Evolutionary conservation across 2,888 invertebrate species (phyloP).

Genomic region (Hyppa rectilinea): DNA sequence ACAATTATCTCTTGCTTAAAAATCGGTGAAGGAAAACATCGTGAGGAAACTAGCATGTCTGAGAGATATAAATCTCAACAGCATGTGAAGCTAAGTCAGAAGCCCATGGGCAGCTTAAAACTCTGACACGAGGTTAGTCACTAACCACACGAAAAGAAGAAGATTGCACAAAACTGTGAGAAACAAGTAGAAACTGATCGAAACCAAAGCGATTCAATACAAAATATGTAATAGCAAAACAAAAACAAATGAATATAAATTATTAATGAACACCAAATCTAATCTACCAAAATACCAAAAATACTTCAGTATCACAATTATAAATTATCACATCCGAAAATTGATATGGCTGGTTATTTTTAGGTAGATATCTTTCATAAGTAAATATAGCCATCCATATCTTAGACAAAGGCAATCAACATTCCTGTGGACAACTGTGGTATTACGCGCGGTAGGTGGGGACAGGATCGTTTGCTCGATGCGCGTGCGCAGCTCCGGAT

Average conservation of each 20-base stretch:
- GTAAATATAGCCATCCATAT: slow-evolving; percentile 21
- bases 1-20: no score
- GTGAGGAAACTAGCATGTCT: no score
- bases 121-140: no score
- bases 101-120: no score
- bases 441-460: slow-evolving; percentile 23
- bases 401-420: slow-evolving; percentile 45
- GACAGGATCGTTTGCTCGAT: slow-evolving; percentile 22
- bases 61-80: no score
- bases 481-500: slow-evolving; percentile 47
- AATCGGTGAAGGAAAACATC: no score
- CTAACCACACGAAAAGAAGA: no score
- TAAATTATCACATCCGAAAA: slow-evolving; percentile 5
- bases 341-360: slow-evolving; percentile 16
- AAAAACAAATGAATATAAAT: background rate
- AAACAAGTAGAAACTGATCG: no score
- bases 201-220: background rate
- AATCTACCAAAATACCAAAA: slow-evolving; percentile 7
- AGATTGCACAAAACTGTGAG: no score
- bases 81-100: no score
- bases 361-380: background rate
- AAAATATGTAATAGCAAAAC: no score
- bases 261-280: background rate
- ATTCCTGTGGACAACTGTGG: slow-evolving; percentile 37
- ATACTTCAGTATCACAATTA: background rate